Evolutionary conservation across 2,113 vertebrate species (phyloP), one percentile per base, ranked within the genome.

Genomic region (Genyomyrus donnyi): DNA sequence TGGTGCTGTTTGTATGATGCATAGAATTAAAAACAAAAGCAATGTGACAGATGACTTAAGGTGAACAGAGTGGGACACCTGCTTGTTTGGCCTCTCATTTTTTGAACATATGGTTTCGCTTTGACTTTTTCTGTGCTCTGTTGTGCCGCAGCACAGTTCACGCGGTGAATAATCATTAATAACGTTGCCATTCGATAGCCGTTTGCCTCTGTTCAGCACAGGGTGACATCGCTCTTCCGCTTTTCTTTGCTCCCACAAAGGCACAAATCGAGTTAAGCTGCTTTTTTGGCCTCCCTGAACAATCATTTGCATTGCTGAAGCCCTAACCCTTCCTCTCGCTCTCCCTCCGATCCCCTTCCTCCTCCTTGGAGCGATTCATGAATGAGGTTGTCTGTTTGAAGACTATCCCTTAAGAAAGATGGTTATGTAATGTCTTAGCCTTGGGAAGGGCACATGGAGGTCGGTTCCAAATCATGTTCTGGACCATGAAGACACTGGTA

Each of bases 301-400:
- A 52, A 85, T 88, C 58, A 46, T 88, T 91, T 90, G 46, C 58
- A 74, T 90, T 66, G 42, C 15, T 48, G 19, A 52, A 89, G 89
- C 4, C 24, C 27, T 21, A 46, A 87, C n/a, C 45, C 48, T 1
- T 50, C 27, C 5, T 24, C 15, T 35, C 11, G n/a, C 17, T 50
- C 58, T 77, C 48, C 10, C 46, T 80, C 62, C 8, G 2, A 17
- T 52, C 48, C 77, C 50, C 87, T 49, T 84, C 74, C 10, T 42
- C 74, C 10, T 42, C 31, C 15, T 90, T 31, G 5, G 46, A 62
- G 87, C 31, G 1, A 27, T 70, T 90, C 46, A 87, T 31, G 15
- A 45, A 86, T 58, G 48, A 66, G 53, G 35, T 62, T 50, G 66
- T 17, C 70, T 58, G n/a, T 83, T 53, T 46, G 48, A 53, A 27